Evolutionary conservation across 2,797 vertebrate genomes (phyloP), one percentile per base, ranked within the genome.

Genomic region (Arrhamphus sclerolepis): DNA sequence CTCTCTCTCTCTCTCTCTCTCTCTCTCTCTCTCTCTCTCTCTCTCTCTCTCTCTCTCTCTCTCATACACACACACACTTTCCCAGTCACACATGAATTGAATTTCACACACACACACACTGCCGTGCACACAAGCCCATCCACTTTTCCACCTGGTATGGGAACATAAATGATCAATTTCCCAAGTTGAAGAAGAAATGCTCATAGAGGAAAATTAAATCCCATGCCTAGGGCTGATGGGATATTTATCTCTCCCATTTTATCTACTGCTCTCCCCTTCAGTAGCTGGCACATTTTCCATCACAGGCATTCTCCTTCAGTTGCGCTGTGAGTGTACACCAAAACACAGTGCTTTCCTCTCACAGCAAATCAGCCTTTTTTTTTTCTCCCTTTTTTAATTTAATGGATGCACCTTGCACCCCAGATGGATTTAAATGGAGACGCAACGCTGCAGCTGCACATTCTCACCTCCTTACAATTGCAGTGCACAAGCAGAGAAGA

Each of bases 151-250:
- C 78, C 81, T 83, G 83, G 62, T 67, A 63, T 77, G 65, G 79
- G 82, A 86, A 87, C 87, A 89, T 80, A 87, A 89, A 90, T 88
- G 85, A 89, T 85, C 81, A 81, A 87, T 89, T 89, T 85, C 80
- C 73, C 80, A 81, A 80, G 83, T 78, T 77, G 75, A 76, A 81
- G 81, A 73, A 75, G 83, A 85, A 88, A 83, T 78, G 78, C 86
- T 89, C 83, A 83, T 78, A 67, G 82, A 87, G 84, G 84, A 87
- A 88, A 89, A 90, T 89, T 82, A 87, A 90, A 88, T 88, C 83
- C 82, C 70, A 79, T 85, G 81, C 86, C 81, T 63, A 52, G 42
- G 71, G 81, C 80, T 89, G 87, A 88, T 86, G 81, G 84, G 85
- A 90, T 89, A 87, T 91, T 87, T 83, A 90, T 91, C 85, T 80